phyloP scores from a whole-genome alignment of 2,113 vertebrate genomes.

The Corythaixoides concolor region DNA sequence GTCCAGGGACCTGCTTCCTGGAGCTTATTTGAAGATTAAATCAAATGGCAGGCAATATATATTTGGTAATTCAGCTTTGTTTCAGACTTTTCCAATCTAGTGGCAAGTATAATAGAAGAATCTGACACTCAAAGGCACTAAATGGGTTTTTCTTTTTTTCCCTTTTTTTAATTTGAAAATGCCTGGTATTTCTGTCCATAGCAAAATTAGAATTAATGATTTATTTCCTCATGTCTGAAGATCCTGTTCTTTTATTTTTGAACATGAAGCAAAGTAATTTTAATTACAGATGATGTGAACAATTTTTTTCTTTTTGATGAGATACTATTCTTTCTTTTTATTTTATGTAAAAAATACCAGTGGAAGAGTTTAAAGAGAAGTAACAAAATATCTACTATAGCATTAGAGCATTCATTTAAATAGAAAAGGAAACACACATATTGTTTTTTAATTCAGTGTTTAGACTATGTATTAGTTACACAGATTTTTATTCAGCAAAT shows the following conservation, averaged over 20 bases:
- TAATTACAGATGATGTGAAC: conserved; percentile 58
- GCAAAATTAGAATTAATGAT: conserved; percentile 63
- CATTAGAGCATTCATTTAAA: conserved; percentile 32
- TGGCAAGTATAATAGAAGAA: conserved; percentile 60
- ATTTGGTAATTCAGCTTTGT: conserved; percentile 76
- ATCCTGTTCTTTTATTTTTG: conserved; percentile 56
- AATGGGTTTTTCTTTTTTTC: background rate
- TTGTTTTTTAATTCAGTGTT: conserved; percentile 61
- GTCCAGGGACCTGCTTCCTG: conserved; percentile 78
- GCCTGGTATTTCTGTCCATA: conserved; percentile 45
- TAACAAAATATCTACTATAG: conserved; percentile 34
- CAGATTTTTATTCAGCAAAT: conserved; percentile 67
- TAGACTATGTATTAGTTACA: conserved; percentile 54
- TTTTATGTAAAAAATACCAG: conserved; percentile 39
- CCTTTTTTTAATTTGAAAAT: background rate
- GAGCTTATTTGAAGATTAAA: conserved; percentile 83
- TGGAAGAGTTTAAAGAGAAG: conserved; percentile 38
- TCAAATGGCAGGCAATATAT: conserved; percentile 81
- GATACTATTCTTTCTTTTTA: conserved; percentile 47
- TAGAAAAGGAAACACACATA: conserved; percentile 28
- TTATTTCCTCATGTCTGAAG: conserved; percentile 56
- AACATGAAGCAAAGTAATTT: conserved; percentile 43
- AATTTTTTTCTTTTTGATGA: conserved; percentile 19
- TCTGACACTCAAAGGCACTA: conserved; percentile 61
- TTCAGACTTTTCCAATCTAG: conserved; percentile 56